Evolutionary conservation across 2,888 invertebrate species (phyloP).

Genomic region (Argyresthia goedartella): DNA sequence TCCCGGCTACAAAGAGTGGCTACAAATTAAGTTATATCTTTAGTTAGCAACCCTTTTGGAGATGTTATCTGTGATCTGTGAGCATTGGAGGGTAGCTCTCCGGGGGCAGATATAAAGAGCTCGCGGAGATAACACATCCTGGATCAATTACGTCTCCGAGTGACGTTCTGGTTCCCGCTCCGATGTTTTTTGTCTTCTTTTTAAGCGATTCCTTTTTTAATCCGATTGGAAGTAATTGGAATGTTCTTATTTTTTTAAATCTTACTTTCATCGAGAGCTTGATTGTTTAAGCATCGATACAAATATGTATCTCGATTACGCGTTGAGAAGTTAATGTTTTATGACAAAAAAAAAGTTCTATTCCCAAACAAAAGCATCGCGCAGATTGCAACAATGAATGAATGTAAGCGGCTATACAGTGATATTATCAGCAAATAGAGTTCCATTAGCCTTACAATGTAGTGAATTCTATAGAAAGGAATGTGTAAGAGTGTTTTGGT

Average conservation of each 20-base stretch:
- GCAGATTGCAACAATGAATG: conserved; percentile 21
- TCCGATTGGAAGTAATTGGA: background rate
- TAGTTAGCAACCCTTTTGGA: conserved; percentile 67
- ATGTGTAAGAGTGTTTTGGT: too few species aligned
- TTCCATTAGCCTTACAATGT: conserved; percentile 39
- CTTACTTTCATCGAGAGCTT: background rate
- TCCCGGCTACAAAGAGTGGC: conserved; percentile 59
- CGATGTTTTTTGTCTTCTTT: conserved; percentile 32
- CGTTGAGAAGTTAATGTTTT: background rate
- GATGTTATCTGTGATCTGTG: conserved; percentile 57
- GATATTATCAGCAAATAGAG: conserved; percentile 52
- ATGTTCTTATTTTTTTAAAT: background rate
- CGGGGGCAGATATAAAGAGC: conserved; percentile 58
- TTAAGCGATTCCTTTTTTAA: conserved; percentile 20
- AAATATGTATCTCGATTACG: too few species aligned
- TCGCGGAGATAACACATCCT: conserved; percentile 66
- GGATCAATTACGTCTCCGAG: conserved; percentile 65
- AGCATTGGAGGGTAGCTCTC: conserved; percentile 59
- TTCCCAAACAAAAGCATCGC: background rate
- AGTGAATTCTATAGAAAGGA: conserved; percentile 28
- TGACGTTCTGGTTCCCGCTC: conserved; percentile 55
- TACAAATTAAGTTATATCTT: conserved; percentile 70
- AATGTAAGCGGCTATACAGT: conserved; percentile 43
- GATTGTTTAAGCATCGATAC: too few species aligned
- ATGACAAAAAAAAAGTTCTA: background rate